Base-by-base conservation (phyloP, 2,888 invertebrate genomes). In the Apocheima hispidaria region DNA sequence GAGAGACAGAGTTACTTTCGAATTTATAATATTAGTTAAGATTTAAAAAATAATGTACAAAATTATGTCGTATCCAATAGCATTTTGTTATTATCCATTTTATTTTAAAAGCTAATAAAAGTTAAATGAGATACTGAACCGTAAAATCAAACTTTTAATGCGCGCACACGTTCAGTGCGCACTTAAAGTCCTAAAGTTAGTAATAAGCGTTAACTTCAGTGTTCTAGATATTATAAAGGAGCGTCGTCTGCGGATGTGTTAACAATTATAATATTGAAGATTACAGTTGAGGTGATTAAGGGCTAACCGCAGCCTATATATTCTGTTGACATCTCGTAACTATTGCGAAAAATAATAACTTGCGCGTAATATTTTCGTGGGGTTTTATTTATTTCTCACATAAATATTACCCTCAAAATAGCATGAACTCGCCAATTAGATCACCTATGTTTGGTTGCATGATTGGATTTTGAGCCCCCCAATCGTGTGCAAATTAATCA, bases 221-320 rank as follows among this genome's bases (percentile, higher is more conserved):
- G 28, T 30, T 6, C 40, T 60, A 49, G 61, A 54, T 61, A 54
- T 44, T 59, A 44, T 26, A 60, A 63, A 10, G 30, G 51, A 53
- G 46, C 30, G 53, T 59, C 50, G 46, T 55, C 43, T 38, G n/a
- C 18, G 36, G n/a, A 21, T 38, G 44, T 51, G 44, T 56, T 57
- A 57, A 41, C 44, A 38, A 60, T 62, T 57, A 38, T 57, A 50
- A 59, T 40, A 52, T 52, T 61, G 40, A 52, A 58, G 30, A 66
- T 6, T 10, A 33, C n/a, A 44, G 38, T 46, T 51, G 28, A n/a
- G 38, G 41, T 23, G 7, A 2, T 21, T 21, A 12, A 4, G 1
- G 20, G 2, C 12, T 18, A 12, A n/a, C 0, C 7, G 3, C 16
- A 36, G 0, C 6, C 0, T 6, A 16, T n/a, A 36, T 7, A n/a